Conservation (phyloP, 2,797 vertebrate species). For the Neosilurus mollespiculum region DNA sequence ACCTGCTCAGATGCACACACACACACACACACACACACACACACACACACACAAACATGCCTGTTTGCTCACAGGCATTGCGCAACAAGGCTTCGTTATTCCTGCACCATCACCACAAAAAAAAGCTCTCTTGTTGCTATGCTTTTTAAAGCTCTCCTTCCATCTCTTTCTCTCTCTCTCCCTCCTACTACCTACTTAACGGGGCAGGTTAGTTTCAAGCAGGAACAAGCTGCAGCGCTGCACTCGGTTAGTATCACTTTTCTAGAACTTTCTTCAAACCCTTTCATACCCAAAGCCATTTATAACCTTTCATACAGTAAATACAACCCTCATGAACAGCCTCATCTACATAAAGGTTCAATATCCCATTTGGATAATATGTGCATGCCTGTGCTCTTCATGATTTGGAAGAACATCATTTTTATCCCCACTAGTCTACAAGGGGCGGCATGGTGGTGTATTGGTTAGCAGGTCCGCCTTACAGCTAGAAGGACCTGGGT, state of each 20-base stretch:
- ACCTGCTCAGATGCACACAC: conserved; percentile 29
- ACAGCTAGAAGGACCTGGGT: too few species aligned
- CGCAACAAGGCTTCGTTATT: conserved; percentile 34
- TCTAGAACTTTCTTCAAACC: not conserved
- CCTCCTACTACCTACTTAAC: conserved; percentile 30
- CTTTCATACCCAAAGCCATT: not conserved
- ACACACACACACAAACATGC: not conserved
- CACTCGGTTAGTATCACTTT: not conserved
- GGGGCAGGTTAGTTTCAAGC: conserved; percentile 28
- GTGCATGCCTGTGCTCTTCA: not conserved
- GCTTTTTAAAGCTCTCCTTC: conserved; percentile 32
- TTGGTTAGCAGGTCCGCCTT: too few species aligned
- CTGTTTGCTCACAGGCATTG: conserved; percentile 24
- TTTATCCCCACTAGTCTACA: too few species aligned
- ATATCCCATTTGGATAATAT: conserved; percentile 8
- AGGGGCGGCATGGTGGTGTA: too few species aligned
- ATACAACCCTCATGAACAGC: not conserved
- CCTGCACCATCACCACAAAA: conserved; percentile 28
- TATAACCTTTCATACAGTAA: not conserved
- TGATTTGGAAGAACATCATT: not conserved
- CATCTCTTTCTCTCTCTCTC: not conserved
- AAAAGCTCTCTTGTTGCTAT: conserved; percentile 40
- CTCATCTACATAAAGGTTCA: not conserved
- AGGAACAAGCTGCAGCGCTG: not conserved
- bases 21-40: not conserved